These are phyloP conservation scores for Pardalotus punctatus DNA, from an alignment of 2,113 vertebrate genomes.

Conservation along the genomic window DNA sequence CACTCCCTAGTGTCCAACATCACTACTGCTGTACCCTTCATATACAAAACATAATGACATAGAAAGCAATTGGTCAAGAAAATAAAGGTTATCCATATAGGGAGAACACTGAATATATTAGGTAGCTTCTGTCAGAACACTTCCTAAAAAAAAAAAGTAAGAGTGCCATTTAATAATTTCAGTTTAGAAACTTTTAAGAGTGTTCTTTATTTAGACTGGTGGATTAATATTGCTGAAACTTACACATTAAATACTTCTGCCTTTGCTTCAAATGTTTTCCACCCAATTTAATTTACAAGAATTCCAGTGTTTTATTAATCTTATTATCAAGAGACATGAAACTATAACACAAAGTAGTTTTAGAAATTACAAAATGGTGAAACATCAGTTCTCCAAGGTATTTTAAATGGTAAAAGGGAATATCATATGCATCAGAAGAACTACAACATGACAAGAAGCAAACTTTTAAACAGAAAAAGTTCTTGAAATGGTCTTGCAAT, in stretches of 20 bases:
- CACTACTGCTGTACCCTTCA: neutral
- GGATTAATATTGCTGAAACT: constrained; percentile 19
- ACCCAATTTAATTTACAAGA: constrained; percentile 47
- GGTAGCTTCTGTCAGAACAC: neutral
- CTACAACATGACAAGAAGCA: constrained; percentile 46
- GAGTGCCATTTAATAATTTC: neutral
- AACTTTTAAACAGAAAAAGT: constrained; percentile 40
- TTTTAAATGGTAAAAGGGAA: constrained; percentile 57
- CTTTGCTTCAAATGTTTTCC: constrained; percentile 38
- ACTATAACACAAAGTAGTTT: constrained; percentile 60
- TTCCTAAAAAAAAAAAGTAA: neutral
- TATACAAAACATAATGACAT: neutral
- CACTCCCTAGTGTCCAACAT: neutral
- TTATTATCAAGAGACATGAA: constrained; percentile 60
- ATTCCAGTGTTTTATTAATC: constrained; percentile 64
- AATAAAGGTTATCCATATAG: neutral
- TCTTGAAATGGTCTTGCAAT: neutral
- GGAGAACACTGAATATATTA: neutral
- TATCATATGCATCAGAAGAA: constrained; percentile 50
- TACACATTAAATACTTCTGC: constrained; percentile 31
- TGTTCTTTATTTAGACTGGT: neutral
- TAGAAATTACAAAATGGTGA: constrained; percentile 58
- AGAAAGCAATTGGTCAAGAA: neutral
- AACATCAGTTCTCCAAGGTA: constrained; percentile 37
- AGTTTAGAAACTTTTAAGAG: neutral